Evolutionary conservation across 2,888 invertebrate species (phyloP), one percentile per base, ranked within the genome.

Genomic region (Bedellia somnulentella): DNA sequence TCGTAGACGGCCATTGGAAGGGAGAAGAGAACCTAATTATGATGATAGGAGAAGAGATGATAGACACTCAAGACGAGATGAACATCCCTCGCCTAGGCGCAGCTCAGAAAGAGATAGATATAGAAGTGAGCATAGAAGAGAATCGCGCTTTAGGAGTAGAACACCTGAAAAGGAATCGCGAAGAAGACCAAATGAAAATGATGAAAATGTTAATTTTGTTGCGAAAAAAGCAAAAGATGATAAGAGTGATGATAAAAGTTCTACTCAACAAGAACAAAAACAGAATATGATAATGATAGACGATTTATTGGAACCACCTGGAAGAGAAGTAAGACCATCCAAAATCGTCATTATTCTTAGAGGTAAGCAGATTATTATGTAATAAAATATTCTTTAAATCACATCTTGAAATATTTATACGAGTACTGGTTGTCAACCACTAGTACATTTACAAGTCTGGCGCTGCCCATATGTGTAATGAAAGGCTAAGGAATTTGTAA

Each of bases 311-410:
- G 81, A 83, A 49, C 62, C 80, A 13, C 95, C 96, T 2, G 91
- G 90, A 5, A 80, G 96, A 27, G 76, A 80, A 35, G 84, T 82
- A 43, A 81, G 97, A 43, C 93, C 96, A 12, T 78, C 78, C 8
- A 82, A 82, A 57, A 86, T 97, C 44, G 91, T 90, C 16, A 86
- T 96, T 34, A 89, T 98, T 45, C 66, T 98, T 29, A 78, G 97
- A 57, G 97, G 77, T 76, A 41, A 40, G 48, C 41, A 24, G 18
- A 14, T 12, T 26, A n/a, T n/a, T n/a, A 10, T 10, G 8, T 11
- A 23, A 18, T 5, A 8, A 18, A 18, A 18, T 18, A 18, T 6
- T 18, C n/a, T n/a, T n/a, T n/a, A n/a, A n/a, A n/a, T n/a, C n/a
- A n/a, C n/a, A n/a, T n/a, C n/a, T n/a, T n/a, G n/a, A n/a, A n/a